Conservation (phyloP, 2,888 invertebrate species). For the Notocelia uddmanniana region DNA sequence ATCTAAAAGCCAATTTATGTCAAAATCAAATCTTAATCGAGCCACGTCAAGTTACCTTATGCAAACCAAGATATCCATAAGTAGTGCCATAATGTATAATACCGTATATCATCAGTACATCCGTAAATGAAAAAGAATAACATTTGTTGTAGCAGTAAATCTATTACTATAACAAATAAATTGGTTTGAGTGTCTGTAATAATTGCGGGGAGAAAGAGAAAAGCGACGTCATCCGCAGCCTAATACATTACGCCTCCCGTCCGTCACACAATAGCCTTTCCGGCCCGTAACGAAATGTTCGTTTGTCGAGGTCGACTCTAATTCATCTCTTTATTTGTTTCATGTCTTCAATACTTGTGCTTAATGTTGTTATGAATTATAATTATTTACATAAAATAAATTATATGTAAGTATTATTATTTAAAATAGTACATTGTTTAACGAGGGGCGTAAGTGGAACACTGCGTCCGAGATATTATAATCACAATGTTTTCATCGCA, state of each 20-base stretch:
- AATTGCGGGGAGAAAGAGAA: slow-evolving; percentile 35
- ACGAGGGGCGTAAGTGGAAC: no score
- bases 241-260: slow-evolving; percentile 38
- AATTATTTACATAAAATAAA: background rate
- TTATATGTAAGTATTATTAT: no score
- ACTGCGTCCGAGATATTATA: no score
- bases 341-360: background rate
- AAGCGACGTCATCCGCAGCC: slow-evolving; percentile 28
- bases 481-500: no score
- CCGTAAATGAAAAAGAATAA: background rate
- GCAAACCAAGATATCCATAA: no score
- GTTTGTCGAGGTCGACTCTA: slow-evolving; percentile 17
- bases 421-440: no score
- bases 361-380: background rate
- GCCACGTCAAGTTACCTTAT: background rate
- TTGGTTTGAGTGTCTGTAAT: slow-evolving; percentile 10
- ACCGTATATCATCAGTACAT: no score
- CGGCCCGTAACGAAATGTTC: slow-evolving; percentile 29
- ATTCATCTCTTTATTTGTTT: slow-evolving; percentile 15
- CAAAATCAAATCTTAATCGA: background rate
- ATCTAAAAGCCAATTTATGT: background rate
- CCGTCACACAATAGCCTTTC: slow-evolving; percentile 39
- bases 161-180: slow-evolving; percentile 7
- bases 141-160: background rate
- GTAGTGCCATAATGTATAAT: no score